Evolutionary conservation across 2,888 invertebrate species (phyloP), one percentile per base, ranked within the genome.

Genomic region (Lepidochitona cinerea): DNA sequence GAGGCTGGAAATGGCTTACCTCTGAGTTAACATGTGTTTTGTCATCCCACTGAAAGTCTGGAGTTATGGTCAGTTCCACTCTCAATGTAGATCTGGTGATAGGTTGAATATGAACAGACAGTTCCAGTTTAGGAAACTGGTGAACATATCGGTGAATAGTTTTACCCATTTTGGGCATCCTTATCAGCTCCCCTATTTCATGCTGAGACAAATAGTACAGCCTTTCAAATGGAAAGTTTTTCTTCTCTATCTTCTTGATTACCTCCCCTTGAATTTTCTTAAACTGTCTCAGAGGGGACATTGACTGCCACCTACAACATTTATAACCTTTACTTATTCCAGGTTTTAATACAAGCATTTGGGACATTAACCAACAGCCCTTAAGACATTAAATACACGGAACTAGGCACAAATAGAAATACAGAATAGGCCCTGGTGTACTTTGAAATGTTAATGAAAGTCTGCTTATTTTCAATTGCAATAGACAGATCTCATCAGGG

Each of bases 11-110:
- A 33, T 5, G 26, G 33, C 79, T 75, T 72, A 87, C 87, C 83
- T 92, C 92, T 3, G 94, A 92, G 72, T 93, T 93, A 36, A 94
- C 94, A 84, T 94, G 94, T 33, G 96, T 93, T 92, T 98, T 98
- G 78, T 98, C 98, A 84, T 99, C 99, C 99, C 99, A 99, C 87
- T 98, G 97, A 91, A 99, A 99, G 91, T 99, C 99, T 0, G 99
- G 99, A 0, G 97, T 97, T 75, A 99, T 96, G 0, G 98, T 98
- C 23, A 99, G 92, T 91, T 99, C 99, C 0, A 99, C 97, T 71
- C 97, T 93, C 29, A 99, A 92, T 0, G 98, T 99, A 23, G 92
- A 92, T 73, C 93, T 89, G 0, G 99, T 99, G 79, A 99, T 97
- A 0, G 99, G 99, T 90, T 99, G 98, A 82, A 99, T 97, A 89